Evolutionary conservation across 2,113 vertebrate genomes (phyloP).

Genomic region (Rhinoptilus africanus): DNA sequence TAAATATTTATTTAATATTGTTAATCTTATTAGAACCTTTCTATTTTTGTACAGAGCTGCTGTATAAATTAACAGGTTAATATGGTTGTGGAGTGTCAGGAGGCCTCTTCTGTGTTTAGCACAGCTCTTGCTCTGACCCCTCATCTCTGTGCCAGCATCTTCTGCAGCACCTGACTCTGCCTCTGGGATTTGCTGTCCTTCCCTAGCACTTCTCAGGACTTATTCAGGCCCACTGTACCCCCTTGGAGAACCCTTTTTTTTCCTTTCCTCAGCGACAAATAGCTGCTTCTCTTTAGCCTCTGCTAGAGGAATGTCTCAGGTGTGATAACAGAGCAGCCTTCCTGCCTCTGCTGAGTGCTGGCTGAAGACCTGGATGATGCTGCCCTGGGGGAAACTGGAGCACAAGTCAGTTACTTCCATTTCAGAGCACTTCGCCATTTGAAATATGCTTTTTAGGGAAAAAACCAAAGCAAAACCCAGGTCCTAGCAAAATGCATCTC

Average conservation of each 20-base stretch:
- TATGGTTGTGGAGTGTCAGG: neutral
- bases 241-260: neutral
- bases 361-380: neutral
- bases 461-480: neutral
- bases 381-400: neutral
- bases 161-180: neutral
- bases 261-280: neutral
- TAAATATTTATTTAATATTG: conserved; percentile 92
- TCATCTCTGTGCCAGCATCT: neutral
- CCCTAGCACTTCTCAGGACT: neutral
- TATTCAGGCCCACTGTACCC: neutral
- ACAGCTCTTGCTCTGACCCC: neutral
- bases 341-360: neutral
- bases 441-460: neutral
- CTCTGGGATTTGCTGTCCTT: neutral
- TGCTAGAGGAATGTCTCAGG: neutral
- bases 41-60: conserved; percentile 93
- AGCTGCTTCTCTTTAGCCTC: neutral
- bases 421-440: neutral
- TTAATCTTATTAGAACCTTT: conserved; percentile 86
- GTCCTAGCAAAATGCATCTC: neutral
- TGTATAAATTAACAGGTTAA: conserved; percentile 76
- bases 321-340: neutral
- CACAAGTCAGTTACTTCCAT: neutral
- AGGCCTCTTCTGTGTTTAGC: neutral